Percentiles rank a stretch among this genome's conserved stretches.
phyloP scores from a whole-genome alignment of 2,888 invertebrate genomes.

The Dicranocentrus wangi region DNA sequence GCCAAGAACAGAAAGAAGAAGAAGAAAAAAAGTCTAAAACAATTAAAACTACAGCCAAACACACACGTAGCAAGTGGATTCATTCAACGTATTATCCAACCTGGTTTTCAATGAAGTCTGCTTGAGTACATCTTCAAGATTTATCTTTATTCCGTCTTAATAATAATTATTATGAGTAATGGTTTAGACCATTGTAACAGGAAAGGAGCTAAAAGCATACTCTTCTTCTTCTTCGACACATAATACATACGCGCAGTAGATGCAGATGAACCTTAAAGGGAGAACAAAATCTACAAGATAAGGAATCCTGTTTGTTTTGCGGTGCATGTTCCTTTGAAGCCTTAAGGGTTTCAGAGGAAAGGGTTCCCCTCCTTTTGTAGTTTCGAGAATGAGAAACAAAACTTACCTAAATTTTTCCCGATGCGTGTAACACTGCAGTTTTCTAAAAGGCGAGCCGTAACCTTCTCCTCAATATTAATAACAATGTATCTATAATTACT shows the following conservation, averaged over 20 bases:
- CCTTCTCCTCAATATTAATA: neutral
- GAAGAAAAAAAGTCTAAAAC: too few species aligned
- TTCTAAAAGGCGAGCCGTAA: neutral
- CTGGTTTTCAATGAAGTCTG: constrained; percentile 4
- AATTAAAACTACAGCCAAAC: neutral
- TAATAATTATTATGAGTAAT: neutral
- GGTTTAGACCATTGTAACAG: too few species aligned
- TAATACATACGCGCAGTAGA: too few species aligned
- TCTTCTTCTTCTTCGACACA: too few species aligned
- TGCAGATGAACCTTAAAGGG: too few species aligned
- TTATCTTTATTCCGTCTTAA: neutral
- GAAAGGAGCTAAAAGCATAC: too few species aligned
- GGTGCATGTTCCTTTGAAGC: neutral
- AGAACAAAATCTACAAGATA: neutral
- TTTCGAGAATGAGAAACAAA: constrained; percentile 28
- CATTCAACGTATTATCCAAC: neutral
- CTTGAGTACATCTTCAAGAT: neutral
- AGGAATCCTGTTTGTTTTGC: constrained; percentile 12
- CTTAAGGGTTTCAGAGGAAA: neutral
- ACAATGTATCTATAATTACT: neutral
- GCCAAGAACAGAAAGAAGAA: too few species aligned
- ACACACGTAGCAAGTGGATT: neutral
- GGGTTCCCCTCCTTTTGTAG: neutral
- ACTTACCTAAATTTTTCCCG: constrained; percentile 19
- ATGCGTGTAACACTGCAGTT: neutral